Percentiles rank a stretch among this genome's conserved stretches.
phyloP scores from a whole-genome alignment of 2,113 vertebrate species.

The Hypocryptadius cinnamomeus region DNA sequence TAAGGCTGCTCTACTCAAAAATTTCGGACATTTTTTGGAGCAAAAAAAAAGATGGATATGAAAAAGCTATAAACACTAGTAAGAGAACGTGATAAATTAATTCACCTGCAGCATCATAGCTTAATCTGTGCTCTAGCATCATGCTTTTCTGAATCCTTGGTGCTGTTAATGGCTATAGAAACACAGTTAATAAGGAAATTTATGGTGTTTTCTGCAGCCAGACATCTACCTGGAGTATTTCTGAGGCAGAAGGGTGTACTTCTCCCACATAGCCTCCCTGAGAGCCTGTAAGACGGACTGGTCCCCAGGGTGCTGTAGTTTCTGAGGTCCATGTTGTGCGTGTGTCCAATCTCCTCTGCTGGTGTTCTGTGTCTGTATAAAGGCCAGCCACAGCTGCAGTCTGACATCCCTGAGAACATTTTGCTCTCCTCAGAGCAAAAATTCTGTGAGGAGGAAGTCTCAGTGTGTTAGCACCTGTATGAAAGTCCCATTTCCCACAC shows the following conservation, averaged over 20 bases:
- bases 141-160: neutral
- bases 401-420: neutral
- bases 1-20: neutral
- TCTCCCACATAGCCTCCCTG: rapidly evolving
- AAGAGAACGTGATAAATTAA: neutral
- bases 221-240: neutral
- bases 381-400: neutral
- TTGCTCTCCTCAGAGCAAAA: neutral
- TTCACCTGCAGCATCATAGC: neutral
- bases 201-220: neutral
- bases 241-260: neutral
- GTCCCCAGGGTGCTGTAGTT: neutral
- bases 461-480: neutral
- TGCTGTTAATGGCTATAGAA: neutral
- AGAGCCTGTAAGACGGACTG: neutral
- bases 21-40: neutral
- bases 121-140: neutral
- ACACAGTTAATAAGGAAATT: neutral
- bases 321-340: rapidly evolving
- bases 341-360: neutral
- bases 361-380: neutral
- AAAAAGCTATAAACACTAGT: neutral
- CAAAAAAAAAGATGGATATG: neutral
- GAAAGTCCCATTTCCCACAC: neutral
- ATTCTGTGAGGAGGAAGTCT: neutral